These are phyloP conservation scores for Dolichomitus sp. DNA, from an alignment of 2,888 invertebrate genomes.

Conservation along the genomic window DNA sequence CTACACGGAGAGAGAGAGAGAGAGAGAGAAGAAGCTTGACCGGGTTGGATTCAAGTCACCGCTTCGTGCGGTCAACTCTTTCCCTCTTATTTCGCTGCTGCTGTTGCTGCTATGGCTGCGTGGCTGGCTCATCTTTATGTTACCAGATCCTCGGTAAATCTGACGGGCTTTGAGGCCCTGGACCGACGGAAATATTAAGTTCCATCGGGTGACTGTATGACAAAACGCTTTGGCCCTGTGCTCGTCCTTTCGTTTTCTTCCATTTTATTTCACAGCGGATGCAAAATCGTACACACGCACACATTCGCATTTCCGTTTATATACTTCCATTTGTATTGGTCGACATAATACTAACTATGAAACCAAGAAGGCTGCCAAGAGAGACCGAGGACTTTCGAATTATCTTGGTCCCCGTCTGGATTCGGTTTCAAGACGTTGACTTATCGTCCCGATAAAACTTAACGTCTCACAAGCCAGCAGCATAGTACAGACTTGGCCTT, in stretches of 20 bases:
- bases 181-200: constrained; percentile 75
- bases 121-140: constrained; percentile 78
- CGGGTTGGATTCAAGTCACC: constrained; percentile 60
- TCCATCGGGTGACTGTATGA: constrained; percentile 70
- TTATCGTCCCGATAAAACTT: constrained; percentile 78
- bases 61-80: constrained; percentile 51
- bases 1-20: constrained; percentile 58
- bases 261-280: constrained; percentile 51
- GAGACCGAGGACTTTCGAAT: constrained; percentile 52
- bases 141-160: constrained; percentile 78
- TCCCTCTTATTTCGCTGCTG: constrained; percentile 42
- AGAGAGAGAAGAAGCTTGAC: constrained; percentile 44
- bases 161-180: constrained; percentile 70
- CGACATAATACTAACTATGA: constrained; percentile 52
- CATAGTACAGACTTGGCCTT: constrained; percentile 45
- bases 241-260: constrained; percentile 55
- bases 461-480: constrained; percentile 70
- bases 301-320: neutral
- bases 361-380: constrained; percentile 42
- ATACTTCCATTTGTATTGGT: constrained; percentile 29
- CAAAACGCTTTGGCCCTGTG: constrained; percentile 64
- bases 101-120: constrained; percentile 51
- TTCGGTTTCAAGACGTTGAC: constrained; percentile 77
- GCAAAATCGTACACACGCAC: constrained; percentile 22
- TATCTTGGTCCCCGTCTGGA: constrained; percentile 63